These are phyloP conservation scores for Erpobdella octoculata DNA, from an alignment of 2,888 invertebrate species.

Conservation along the genomic window DNA sequence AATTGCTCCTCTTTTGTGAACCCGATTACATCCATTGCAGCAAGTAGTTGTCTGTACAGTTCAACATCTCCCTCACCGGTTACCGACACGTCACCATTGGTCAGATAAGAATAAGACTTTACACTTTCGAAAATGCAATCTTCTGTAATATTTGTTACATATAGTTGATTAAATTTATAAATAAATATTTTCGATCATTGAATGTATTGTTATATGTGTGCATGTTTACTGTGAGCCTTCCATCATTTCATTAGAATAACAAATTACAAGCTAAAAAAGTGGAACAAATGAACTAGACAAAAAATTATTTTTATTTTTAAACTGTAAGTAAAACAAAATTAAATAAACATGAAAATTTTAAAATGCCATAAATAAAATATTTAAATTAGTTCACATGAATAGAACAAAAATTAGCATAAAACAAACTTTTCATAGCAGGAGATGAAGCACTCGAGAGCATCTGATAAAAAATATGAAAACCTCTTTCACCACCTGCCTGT, in stretches of 20 bases:
- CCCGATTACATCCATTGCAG: slow-evolving; percentile 98
- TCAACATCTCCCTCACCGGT: slow-evolving; percentile 58
- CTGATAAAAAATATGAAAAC: slow-evolving; percentile 99
- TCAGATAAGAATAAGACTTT: slow-evolving; percentile 82
- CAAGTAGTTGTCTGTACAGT: slow-evolving; percentile 85
- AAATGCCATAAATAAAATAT: neutral
- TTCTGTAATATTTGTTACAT: slow-evolving; percentile 55
- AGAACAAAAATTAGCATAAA: neutral
- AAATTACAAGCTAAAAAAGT: no score
- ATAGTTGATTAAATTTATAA: no score
- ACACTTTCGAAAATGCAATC: slow-evolving; percentile 91
- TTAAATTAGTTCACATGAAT: neutral
- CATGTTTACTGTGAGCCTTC: no score
- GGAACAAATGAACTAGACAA: no score
- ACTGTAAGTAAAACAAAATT: no score
- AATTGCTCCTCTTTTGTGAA: slow-evolving; percentile 76
- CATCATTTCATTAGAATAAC: no score
- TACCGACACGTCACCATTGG: slow-evolving; percentile 76
- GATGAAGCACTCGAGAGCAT: slow-evolving; percentile 83
- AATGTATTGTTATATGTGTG: neutral
- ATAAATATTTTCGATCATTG: neutral
- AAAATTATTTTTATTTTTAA: no score
- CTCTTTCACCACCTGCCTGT: slow-evolving; percentile 91
- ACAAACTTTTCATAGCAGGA: slow-evolving; percentile 32
- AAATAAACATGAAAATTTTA: neutral